Conservation (phyloP, 92 coral and sea anemone species). For the Umimayanthus kanabou region DNA sequence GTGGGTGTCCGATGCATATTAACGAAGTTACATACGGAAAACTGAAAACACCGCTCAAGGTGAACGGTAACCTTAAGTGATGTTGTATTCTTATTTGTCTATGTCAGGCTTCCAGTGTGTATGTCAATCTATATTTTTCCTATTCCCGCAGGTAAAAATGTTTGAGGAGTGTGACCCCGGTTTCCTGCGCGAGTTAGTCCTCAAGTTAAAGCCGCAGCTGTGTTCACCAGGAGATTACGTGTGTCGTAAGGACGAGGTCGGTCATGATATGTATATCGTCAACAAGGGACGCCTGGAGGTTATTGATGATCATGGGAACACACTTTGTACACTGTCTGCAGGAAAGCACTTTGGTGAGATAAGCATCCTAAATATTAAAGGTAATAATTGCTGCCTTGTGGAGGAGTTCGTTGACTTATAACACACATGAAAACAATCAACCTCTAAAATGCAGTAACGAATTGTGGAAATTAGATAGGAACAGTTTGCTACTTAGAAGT, state of each 20-base stretch:
- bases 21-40: no score
- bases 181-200: constrained; percentile 84
- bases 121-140: neutral
- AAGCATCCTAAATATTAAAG: constrained; percentile 86
- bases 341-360: constrained; percentile 98
- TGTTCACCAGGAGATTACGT: constrained; percentile 94
- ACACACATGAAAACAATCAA: no score
- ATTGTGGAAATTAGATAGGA: no score
- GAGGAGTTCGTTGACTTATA: no score
- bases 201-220: constrained; percentile 75
- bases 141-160: constrained; percentile 71
- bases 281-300: constrained; percentile 90
- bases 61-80: no score
- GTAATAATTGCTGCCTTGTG: neutral
- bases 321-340: constrained; percentile 80
- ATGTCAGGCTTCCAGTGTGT: neutral
- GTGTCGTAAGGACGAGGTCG: constrained; percentile 90
- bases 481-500: no score
- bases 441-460: no score
- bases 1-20: no score
- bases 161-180: constrained; percentile 95
- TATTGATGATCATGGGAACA: constrained; percentile 69
- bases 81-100: neutral
- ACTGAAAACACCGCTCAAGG: no score
- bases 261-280: constrained; percentile 95